Evolutionary conservation across 2,113 vertebrate genomes (phyloP).

Genomic region (Rhea pennata): DNA sequence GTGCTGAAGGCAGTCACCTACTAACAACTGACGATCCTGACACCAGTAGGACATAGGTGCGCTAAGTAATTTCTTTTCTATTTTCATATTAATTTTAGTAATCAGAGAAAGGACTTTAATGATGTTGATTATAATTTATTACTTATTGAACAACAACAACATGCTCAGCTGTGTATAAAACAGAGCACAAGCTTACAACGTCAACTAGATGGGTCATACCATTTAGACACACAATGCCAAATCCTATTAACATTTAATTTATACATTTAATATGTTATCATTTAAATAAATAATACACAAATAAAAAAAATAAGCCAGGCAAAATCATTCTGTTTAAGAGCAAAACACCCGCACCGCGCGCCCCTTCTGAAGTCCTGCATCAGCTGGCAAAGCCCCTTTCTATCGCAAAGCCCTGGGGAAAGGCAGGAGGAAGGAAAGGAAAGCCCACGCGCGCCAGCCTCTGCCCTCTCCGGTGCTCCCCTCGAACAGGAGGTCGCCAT

Average conservation of each 20-base stretch:
- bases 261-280: neutral
- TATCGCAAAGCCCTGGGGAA: neutral
- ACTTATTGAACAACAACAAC: neutral
- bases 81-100: neutral
- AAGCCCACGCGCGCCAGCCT: rapidly evolving
- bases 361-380: neutral
- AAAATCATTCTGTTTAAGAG: neutral
- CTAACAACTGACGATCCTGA: neutral
- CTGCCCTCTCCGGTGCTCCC: neutral
- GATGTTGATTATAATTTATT: neutral
- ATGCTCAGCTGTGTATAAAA: neutral
- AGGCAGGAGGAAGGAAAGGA: neutral
- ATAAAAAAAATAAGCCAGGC: neutral
- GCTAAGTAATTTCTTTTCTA: neutral
- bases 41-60: neutral
- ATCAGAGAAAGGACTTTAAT: neutral
- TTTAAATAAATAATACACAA: neutral
- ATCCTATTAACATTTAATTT: neutral
- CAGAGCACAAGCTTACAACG: neutral
- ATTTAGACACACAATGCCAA: neutral
- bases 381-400: neutral
- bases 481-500: neutral
- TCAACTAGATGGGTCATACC: neutral
- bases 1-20: neutral
- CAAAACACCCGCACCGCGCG: neutral